Evolutionary conservation across 1,140 invertebrate species (phyloP), one percentile per base, ranked within the genome.

Genomic region (Lordiphosa mommai): DNA sequence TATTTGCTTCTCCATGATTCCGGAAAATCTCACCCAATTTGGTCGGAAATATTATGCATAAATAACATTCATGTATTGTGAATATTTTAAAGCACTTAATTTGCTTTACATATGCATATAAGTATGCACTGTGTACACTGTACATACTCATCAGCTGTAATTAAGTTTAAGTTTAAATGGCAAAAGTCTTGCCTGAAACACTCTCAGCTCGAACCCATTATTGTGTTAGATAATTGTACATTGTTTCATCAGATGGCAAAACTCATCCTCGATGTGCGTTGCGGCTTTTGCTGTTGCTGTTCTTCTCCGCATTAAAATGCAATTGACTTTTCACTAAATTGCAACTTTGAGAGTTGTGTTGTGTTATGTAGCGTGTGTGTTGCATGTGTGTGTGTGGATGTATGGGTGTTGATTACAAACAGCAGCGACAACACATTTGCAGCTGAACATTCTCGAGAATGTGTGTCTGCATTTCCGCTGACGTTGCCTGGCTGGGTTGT

Each of bases 281-380:
- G 74, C 17, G 70, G 70, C 55, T 80, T 58, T 59, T 64, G 36
- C 13, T 56, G 68, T 30, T 38, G 23, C 46, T 47, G 20, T 47
- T 47, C 43, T 17, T 56, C 52, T 37, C 65, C 60, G 63, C 76
- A 82, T 76, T 77, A 76, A 84, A 84, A 82, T 68, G 65, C 76
- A 82, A 84, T 82, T 82, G 77, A 82, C 76, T 84, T 82, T 82
- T 77, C 67, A 64, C 55, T 84, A 76, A 70, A 72, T 61, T 69
- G 69, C 61, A 84, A 82, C 57, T 72, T 84, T 72, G 67, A 76
- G 76, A 23, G 20, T 23, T 23, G n/a, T n/a, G 57, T 76, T 74
- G 80, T 65, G 56, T 56, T 49, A 29, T 44, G 46, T n/a, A 37
- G 16, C 10, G 37, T 23, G 51, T 57, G 69, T 61, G 38, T 43